phyloP scores from a whole-genome alignment of 2,888 invertebrate genomes.

The Heliconius ethilla region DNA sequence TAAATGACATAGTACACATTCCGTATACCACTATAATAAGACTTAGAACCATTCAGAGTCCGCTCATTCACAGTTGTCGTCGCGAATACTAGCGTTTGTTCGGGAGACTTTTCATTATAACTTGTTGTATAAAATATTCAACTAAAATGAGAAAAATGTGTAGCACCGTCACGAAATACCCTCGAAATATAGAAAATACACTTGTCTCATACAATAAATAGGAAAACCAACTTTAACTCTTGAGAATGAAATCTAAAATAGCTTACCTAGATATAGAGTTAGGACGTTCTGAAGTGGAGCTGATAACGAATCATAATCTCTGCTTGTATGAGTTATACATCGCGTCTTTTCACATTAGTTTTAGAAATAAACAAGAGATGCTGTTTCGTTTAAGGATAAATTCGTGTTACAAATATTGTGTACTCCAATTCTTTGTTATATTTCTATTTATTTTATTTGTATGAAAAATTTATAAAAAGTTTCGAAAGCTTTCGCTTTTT shows the following conservation, averaged over 20 bases:
- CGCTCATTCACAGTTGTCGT: constrained; percentile 24
- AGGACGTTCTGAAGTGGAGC: constrained; percentile 45
- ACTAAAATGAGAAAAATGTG: constrained; percentile 79
- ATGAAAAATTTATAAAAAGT: too few species aligned
- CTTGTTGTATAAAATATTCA: constrained; percentile 79
- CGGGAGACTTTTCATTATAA: constrained; percentile 74
- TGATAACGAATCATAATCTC: constrained; percentile 72
- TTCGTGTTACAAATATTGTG: constrained; percentile 16
- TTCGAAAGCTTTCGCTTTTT: too few species aligned
- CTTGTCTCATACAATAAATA: constrained; percentile 31
- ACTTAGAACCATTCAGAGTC: constrained; percentile 15
- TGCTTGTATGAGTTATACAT: constrained; percentile 68
- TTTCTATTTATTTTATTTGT: not conserved
- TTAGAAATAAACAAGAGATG: constrained; percentile 64
- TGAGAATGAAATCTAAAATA: constrained; percentile 48
- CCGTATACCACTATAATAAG: not conserved
- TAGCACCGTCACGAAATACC: constrained; percentile 64
- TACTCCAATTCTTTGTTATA: constrained; percentile 6
- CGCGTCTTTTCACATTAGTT: constrained; percentile 74
- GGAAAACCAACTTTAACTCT: constrained; percentile 47
- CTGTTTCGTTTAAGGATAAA: constrained; percentile 35
- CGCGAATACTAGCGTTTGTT: constrained; percentile 71
- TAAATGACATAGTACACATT: constrained; percentile 1
- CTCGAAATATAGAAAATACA: constrained; percentile 40
- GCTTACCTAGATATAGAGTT: constrained; percentile 36